Conservation (phyloP, 2,888 invertebrate genomes). For the Fragum whitleyi region DNA sequence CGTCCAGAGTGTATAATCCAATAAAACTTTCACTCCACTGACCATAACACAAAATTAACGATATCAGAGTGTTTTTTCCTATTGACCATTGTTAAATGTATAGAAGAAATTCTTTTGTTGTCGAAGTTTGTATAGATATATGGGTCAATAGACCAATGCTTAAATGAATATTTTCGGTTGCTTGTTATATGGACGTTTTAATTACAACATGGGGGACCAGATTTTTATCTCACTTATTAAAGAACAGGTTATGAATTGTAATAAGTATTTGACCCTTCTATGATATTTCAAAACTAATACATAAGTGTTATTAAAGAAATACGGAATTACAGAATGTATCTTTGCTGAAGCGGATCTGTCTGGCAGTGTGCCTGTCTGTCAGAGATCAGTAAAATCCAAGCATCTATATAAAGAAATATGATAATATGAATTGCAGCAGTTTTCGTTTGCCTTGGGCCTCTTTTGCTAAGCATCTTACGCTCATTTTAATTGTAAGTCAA, state of each 20-base stretch:
- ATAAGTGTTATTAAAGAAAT: too few relatives aligned
- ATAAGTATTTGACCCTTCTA: not conserved
- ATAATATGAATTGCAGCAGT: too few relatives aligned
- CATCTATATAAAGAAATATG: too few relatives aligned
- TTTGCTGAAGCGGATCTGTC: too few relatives aligned
- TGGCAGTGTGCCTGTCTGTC: too few relatives aligned
- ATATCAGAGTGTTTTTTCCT: not conserved
- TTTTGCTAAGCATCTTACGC: too few relatives aligned
- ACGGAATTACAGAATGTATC: too few relatives aligned
- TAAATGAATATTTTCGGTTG: not conserved
- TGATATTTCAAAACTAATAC: too few relatives aligned
- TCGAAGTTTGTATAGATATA: not conserved
- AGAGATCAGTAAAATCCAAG: too few relatives aligned
- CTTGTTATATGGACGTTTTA: not conserved
- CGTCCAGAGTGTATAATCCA: constrained; percentile 11
- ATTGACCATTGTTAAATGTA: constrained; percentile 2
- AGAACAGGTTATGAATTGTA: not conserved
- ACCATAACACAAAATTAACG: constrained; percentile 16
- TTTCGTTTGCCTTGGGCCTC: too few relatives aligned
- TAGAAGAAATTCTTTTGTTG: not conserved
- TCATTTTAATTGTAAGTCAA: too few relatives aligned
- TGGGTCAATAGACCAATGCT: constrained; percentile 7
- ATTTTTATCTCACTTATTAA: not conserved
- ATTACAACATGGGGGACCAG: not conserved
- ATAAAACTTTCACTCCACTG: constrained; percentile 17